Conservation (phyloP, 2,797 vertebrate species). For the Leptoclinus maculatus region DNA sequence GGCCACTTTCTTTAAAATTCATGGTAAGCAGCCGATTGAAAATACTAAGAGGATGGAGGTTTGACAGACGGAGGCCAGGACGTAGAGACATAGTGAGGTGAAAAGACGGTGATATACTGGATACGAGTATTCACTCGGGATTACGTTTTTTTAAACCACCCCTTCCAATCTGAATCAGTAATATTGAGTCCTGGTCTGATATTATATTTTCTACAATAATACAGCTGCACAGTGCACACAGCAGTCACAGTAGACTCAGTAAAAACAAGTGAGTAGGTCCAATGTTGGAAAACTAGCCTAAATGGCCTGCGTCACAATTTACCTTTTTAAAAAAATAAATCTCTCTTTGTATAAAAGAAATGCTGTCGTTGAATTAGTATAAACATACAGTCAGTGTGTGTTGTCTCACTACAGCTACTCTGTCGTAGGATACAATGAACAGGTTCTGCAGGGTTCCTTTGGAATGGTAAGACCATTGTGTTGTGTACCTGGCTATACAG, state of each 20-base stretch:
- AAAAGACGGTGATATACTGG: not conserved
- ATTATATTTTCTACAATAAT: not conserved
- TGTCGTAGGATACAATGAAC: not conserved
- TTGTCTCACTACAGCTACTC: not conserved
- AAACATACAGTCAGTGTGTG: not conserved
- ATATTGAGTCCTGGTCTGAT: not conserved
- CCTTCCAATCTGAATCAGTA: constrained; percentile 8
- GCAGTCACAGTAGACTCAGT: not conserved
- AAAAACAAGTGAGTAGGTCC: not conserved
- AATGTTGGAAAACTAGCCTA: not conserved
- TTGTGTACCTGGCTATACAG: not conserved
- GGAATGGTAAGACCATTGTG: not conserved
- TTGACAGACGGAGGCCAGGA: not conserved
- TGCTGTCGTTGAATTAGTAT: not conserved
- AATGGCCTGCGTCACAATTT: not conserved
- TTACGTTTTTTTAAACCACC: not conserved
- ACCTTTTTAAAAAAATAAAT: not conserved
- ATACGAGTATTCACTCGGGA: not conserved
- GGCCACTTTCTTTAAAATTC: constrained; percentile 60
- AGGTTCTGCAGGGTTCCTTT: not conserved
- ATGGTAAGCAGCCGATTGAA: constrained; percentile 39
- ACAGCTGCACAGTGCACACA: not conserved
- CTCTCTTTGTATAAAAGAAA: not conserved
- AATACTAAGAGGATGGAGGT: constrained; percentile 39
- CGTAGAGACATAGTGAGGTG: not conserved